Evolutionary conservation across 2,113 vertebrate genomes (phyloP).

Genomic region (Salvelinus sp.): DNA sequence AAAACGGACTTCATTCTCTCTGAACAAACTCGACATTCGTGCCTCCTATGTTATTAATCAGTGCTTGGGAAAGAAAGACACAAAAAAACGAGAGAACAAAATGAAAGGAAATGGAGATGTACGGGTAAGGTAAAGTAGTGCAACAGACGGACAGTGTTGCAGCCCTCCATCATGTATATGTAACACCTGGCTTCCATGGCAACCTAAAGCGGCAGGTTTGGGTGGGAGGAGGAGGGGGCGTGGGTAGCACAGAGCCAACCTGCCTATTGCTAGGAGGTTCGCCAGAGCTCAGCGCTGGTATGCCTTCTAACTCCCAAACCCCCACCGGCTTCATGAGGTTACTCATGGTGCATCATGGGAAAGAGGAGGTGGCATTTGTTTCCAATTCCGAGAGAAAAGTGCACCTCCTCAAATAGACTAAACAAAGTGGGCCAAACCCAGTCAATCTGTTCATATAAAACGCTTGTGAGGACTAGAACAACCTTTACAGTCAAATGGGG

Average conservation of each 20-base stretch:
- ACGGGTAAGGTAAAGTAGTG: constrained; percentile 73
- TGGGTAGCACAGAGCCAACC: constrained; percentile 28
- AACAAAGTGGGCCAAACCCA: constrained; percentile 16
- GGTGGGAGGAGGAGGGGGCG: constrained; percentile 34
- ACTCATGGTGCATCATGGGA: constrained; percentile 54
- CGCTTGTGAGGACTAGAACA: constrained; percentile 32
- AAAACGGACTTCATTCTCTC: constrained; percentile 31
- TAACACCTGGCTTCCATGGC: constrained; percentile 76
- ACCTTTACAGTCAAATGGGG: constrained; percentile 16
- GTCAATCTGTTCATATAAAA: constrained; percentile 52
- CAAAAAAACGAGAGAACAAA: constrained; percentile 20
- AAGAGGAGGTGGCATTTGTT: constrained; percentile 52
- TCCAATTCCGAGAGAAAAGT: constrained; percentile 51
- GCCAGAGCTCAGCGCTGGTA: constrained; percentile 64
- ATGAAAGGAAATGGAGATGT: constrained; percentile 23
- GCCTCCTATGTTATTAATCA: constrained; percentile 47
- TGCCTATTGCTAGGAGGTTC: constrained; percentile 62
- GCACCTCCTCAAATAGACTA: constrained; percentile 41
- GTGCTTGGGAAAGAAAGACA: constrained; percentile 36
- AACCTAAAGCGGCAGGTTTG: constrained; percentile 56
- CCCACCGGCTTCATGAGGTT: constrained; percentile 45
- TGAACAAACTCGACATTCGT: constrained; percentile 32
- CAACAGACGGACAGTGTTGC: constrained; percentile 74
- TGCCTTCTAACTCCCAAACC: constrained; percentile 47
- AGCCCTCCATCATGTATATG: constrained; percentile 20